These are phyloP conservation scores for Andrena fulva DNA, from an alignment of 2,888 invertebrate species.

Conservation along the genomic window DNA sequence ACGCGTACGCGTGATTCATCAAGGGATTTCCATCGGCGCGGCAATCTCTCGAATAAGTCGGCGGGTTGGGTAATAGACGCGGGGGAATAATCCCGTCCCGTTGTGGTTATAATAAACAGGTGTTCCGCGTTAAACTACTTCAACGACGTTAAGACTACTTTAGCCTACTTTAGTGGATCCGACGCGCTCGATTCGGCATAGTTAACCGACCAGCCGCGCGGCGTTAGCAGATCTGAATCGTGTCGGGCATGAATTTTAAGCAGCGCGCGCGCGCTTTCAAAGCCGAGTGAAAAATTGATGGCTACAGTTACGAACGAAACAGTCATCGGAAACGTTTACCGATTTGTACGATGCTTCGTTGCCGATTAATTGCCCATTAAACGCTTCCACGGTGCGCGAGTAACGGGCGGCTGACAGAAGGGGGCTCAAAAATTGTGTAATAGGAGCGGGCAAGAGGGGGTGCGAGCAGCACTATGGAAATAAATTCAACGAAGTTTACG, in stretches of 20 bases:
- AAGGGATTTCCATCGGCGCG: slow-evolving; percentile 21
- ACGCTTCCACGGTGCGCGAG: not conserved
- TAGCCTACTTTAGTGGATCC: slow-evolving; percentile 44
- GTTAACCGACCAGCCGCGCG: slow-evolving; percentile 14
- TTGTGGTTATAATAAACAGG: slow-evolving; percentile 57
- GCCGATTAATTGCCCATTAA: slow-evolving; percentile 12
- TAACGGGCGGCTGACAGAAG: slow-evolving; percentile 14
- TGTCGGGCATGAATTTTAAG: slow-evolving; percentile 21
- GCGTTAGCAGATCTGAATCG: slow-evolving; percentile 11
- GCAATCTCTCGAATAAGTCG: slow-evolving; percentile 32
- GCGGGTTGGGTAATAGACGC: slow-evolving; percentile 46
- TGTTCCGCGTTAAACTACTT: slow-evolving; percentile 38
- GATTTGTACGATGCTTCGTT: not conserved
- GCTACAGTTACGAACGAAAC: too few species aligned
- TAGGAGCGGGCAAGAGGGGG: not conserved
- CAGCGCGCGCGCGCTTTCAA: not conserved
- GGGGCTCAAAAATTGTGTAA: slow-evolving; percentile 3
- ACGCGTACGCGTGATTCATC: slow-evolving; percentile 9
- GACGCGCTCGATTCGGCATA: slow-evolving; percentile 19
- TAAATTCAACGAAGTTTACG: slow-evolving; percentile 42
- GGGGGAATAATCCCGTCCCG: slow-evolving; percentile 37
- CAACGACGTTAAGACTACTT: slow-evolving; percentile 42
- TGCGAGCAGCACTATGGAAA: not conserved
- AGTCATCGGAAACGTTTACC: too few species aligned
- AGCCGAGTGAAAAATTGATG: not conserved